Percentiles rank a stretch among this genome's conserved stretches.
phyloP scores from a whole-genome alignment of 1,140 invertebrate species.

The Drosophila pseudoananassae region DNA sequence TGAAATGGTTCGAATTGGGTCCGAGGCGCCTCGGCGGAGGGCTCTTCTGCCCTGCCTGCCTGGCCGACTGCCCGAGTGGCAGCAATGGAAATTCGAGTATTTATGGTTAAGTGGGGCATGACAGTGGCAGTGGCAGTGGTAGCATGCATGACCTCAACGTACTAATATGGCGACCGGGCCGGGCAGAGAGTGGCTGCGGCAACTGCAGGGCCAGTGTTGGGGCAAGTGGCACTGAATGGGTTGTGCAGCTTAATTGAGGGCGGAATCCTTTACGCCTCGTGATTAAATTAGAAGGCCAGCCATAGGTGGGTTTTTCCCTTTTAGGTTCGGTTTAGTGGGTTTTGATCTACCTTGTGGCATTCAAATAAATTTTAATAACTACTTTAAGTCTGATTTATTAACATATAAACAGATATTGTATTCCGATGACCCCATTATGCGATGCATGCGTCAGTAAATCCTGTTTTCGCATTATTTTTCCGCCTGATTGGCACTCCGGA shows the following conservation, averaged over 20 bases:
- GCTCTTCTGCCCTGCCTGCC: background rate
- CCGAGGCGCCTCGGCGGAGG: conserved; percentile 8
- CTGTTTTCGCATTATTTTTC: conserved; percentile 68
- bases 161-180: conserved; percentile 35
- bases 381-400: background rate
- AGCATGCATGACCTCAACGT: conserved; percentile 36
- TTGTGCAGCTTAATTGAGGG: background rate
- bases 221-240: conserved; percentile 7
- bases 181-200: conserved; percentile 17
- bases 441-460: conserved; percentile 7
- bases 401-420: background rate
- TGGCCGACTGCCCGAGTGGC: conserved; percentile 26
- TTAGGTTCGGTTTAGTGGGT: no score
- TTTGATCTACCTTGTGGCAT: no score
- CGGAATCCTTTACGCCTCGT: conserved; percentile 1
- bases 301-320: background rate
- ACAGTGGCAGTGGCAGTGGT: conserved; percentile 22
- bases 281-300: conserved; percentile 6
- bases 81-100: conserved; percentile 52
- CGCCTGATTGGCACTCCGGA: conserved; percentile 66
- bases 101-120: conserved; percentile 49
- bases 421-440: conserved; percentile 38
- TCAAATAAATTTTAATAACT: background rate
- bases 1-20: conserved; percentile 53
- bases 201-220: conserved; percentile 9